Percentiles rank a stretch among this genome's conserved stretches.
These are phyloP conservation scores for Eilema griseolum DNA, from an alignment of 2,888 invertebrate species.

Conservation along the genomic window DNA sequence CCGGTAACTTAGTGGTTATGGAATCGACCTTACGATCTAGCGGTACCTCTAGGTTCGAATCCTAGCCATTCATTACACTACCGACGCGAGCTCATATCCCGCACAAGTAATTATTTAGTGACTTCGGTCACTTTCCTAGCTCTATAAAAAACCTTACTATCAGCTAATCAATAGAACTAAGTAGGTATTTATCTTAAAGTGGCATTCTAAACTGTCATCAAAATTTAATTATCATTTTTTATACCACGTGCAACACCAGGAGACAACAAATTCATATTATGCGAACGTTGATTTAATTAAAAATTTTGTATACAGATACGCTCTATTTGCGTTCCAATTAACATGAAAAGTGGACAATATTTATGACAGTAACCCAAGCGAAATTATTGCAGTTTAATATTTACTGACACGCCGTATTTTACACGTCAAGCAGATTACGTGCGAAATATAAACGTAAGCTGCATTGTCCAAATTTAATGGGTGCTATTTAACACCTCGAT, in stretches of 20 bases:
- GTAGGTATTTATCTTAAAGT: background rate
- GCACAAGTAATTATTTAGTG: no score
- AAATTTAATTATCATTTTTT: no score
- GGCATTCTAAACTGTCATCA: background rate
- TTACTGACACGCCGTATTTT: conserved; percentile 81
- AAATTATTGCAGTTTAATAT: conserved; percentile 82
- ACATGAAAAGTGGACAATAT: conserved; percentile 80
- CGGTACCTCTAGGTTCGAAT: no score
- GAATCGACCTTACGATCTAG: no score
- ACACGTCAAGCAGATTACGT: conserved; percentile 77
- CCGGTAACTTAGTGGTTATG: background rate
- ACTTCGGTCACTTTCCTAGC: no score
- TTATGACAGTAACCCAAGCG: conserved; percentile 75
- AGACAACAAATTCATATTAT: conserved; percentile 17
- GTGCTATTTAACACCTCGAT: conserved; percentile 74
- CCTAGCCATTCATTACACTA: no score
- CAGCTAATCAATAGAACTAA: no score
- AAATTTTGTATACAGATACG: conserved; percentile 70
- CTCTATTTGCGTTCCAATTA: conserved; percentile 74
- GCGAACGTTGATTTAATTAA: conserved; percentile 62
- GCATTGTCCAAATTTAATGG: conserved; percentile 77
- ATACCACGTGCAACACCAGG: no score
- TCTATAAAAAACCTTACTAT: no score
- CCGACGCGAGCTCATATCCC: no score
- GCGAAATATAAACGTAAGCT: conserved; percentile 75